These are phyloP conservation scores for Pectinophora gossypiella DNA, from an alignment of 1,140 invertebrate species.

Conservation along the genomic window DNA sequence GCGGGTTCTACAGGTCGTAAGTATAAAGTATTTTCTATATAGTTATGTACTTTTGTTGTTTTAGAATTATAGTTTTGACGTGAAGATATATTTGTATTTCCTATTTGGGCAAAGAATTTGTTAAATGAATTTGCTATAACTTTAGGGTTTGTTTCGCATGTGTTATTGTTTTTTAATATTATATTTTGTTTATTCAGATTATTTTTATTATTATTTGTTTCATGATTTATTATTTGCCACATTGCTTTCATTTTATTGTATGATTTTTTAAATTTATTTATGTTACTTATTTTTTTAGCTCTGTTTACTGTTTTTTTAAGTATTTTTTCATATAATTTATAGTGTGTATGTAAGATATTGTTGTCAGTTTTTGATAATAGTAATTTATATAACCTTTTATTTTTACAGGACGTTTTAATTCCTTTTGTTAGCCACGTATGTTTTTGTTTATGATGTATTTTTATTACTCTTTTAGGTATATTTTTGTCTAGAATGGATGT, in stretches of 20 bases:
- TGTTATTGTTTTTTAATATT: background rate
- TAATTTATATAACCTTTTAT: slow-evolving; percentile 3
- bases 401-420: slow-evolving; percentile 2
- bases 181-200: background rate
- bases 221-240: background rate
- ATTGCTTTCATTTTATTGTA: background rate
- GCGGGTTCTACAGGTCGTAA: background rate
- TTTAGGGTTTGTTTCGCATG: background rate
- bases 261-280: background rate
- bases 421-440: slow-evolving; percentile 1
- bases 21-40: background rate
- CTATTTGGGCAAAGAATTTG: background rate
- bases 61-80: background rate
- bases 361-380: background rate
- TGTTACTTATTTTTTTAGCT: slow-evolving; percentile 2
- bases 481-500: background rate
- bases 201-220: background rate
- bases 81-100: background rate
- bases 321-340: background rate
- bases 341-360: background rate
- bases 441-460: slow-evolving; percentile 1
- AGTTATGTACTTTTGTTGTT: background rate
- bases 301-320: slow-evolving; percentile 1
- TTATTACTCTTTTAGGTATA: slow-evolving; percentile 2
- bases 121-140: background rate